These are phyloP conservation scores for Coenonympha glycerion DNA, from an alignment of 2,888 invertebrate species.

Conservation along the genomic window DNA sequence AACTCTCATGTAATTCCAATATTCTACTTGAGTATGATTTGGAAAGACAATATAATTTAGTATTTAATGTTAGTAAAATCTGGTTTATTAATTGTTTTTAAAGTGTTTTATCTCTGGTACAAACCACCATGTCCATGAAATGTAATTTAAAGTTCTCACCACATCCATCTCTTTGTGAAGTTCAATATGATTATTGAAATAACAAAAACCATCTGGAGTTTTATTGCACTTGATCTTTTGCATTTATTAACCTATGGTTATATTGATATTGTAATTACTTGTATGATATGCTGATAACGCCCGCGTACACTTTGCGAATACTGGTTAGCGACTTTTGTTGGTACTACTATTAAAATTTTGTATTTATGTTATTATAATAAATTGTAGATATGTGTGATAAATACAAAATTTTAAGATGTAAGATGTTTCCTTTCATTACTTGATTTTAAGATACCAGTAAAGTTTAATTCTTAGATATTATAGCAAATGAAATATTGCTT, in stretches of 20 bases:
- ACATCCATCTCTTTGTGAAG: conserved; percentile 50
- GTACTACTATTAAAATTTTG: conserved; percentile 74
- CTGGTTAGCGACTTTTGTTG: conserved; percentile 75
- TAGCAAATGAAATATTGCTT: conserved; percentile 66
- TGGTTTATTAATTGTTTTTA: conserved; percentile 73
- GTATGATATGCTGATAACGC: conserved; percentile 74
- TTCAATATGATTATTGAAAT: conserved; percentile 57
- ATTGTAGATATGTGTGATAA: conserved; percentile 76
- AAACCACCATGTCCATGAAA: conserved; percentile 59
- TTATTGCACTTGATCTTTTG: conserved; percentile 76
- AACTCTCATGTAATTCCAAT: conserved; percentile 57
- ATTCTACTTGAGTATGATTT: conserved; percentile 61
- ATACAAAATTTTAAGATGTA: conserved; percentile 76
- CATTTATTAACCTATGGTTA: conserved; percentile 77
- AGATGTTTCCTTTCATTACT: conserved; percentile 69
- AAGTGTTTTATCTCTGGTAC: conserved; percentile 72
- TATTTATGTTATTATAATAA: conserved; percentile 76
- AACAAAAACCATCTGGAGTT: conserved; percentile 58
- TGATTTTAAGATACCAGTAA: conserved; percentile 68
- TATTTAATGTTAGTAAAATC: conserved; percentile 73
- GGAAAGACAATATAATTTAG: conserved; percentile 77
- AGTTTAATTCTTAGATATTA: conserved; percentile 60
- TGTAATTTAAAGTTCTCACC: conserved; percentile 49
- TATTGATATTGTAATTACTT: conserved; percentile 77
- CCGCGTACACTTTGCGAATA: conserved; percentile 71